Percentiles rank a stretch among this genome's conserved stretches.
Conservation (phyloP, 2,113 vertebrate species). For the Ancistrus triradiatus region DNA sequence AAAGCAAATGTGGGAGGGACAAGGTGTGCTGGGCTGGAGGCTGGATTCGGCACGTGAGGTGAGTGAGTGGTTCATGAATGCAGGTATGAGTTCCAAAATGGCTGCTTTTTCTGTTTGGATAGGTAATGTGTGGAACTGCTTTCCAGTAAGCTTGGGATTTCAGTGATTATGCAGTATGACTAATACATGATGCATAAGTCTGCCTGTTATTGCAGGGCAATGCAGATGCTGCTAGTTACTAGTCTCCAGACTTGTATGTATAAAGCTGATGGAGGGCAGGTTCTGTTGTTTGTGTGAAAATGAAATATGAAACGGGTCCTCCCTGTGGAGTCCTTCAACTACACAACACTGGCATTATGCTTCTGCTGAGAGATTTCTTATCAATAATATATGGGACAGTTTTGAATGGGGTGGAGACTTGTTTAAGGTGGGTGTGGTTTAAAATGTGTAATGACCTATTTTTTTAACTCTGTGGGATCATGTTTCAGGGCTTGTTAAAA, state of each 20-base stretch:
- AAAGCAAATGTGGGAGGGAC: slow-evolving; percentile 2
- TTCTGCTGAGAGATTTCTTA: background rate
- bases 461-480: no score
- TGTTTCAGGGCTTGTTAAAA: no score
- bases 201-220: background rate
- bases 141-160: background rate
- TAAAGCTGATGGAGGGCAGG: background rate
- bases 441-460: background rate
- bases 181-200: background rate
- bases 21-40: background rate
- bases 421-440: background rate
- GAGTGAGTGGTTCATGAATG: background rate
- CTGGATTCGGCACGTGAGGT: background rate
- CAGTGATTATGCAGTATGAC: background rate
- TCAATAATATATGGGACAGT: background rate
- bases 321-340: background rate
- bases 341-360: slow-evolving; percentile 15
- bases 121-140: background rate
- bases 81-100: background rate
- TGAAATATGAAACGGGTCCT: slow-evolving; percentile 2
- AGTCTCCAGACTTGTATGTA: background rate
- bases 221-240: background rate
- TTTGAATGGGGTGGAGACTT: background rate
- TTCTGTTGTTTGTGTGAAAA: slow-evolving; percentile 3
- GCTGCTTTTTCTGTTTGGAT: background rate